Base-by-base conservation (phyloP, 2,113 vertebrate species). In the Thermophis baileyi region DNA sequence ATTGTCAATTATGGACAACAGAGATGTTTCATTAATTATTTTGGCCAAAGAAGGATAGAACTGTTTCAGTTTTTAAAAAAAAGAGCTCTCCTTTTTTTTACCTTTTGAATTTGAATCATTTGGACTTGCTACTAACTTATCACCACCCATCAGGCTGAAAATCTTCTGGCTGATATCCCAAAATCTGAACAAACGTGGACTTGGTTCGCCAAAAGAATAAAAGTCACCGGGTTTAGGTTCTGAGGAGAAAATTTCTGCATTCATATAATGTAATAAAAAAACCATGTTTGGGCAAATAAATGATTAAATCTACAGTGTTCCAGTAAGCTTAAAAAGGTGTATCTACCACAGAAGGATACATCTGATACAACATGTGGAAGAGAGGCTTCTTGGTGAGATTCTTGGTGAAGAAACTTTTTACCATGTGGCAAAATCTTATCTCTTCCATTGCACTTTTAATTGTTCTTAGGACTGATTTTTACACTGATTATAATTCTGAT, bases 141-240 rank as follows among this genome's bases (percentile, higher is more conserved):
- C 10, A 4, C n/a, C 55, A 60, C 9, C 27, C 60, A n/a, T n/a
- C 60, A 69, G 11, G 1, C 11, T 69, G 27, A 69, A n/a, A 69
- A 69, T 14, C 11, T n/a, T 69, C 11, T 69, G 60, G 60, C 10
- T n/a, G 30, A 69, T 69, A 69, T 69, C 60, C 60, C 60, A n/a
- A 14, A 69, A 69, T 69, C 4, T 69, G 30, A n/a, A 69, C 12
- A n/a, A 69, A 14, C 60, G 30, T n/a, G 60, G 60, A 5, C 11
- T 12, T n/a, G 1, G 0, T n/a, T 69, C 30, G 0, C 11, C 3
- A n/a, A 1, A 0, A 69, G 4, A 5, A 14, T n/a, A 11, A 1
- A 63, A 1, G 0, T 14, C 60, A 63, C 3, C 8, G 1, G 55
- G 8, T 57, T 57, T 57, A 60, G 8, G 25, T 69, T n/a, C 11